Evolutionary conservation across 1,140 invertebrate species (phyloP), one percentile per base, ranked within the genome.

Genomic region (Philopotamus ludificatus): DNA sequence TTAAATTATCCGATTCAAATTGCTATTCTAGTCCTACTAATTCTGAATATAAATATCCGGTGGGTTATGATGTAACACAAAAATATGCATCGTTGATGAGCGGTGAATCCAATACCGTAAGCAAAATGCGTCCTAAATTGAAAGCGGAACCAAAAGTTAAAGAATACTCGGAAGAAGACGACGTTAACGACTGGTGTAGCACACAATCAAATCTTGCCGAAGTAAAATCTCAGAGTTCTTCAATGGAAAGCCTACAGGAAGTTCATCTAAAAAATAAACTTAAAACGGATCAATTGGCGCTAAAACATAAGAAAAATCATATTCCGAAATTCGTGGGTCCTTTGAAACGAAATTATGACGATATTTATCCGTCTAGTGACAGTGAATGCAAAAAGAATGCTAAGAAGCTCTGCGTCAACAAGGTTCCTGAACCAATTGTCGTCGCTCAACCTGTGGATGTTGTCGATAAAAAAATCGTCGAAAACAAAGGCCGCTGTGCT

Each of bases 71-170:
- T 49, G 65, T 70, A 1, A 70, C 66, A 47, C 59, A 70, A 49
- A 70, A 70, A 44, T 70, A 70, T 55, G 64, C 68, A 10, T 67
- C 65, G n/a, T 64, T 39, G 53, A 77, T 79, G 21, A 76, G 79
- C 9, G 15, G 15, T 3, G n/a, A 26, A 0, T 59, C 71, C 0
- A 81, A 79, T 66, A 50, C 57, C 25, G 67, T 25, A 63, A 80
- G 80, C 51, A 88, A 87, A 76, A 82, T 86, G 9, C 83, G 86
- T 65, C 86, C 87, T 0, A 89, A 88, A 73, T 72, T 87, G 1
- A 88, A 87, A 74, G 86, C 87, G 0, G 86, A 88, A 72, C 82
- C 82, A 0, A 88, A 85, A 53, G 69, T 87, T 4, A 87, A 87
- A 73, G 76, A 76, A 3, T 84, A 77, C 63, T 79, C 77, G 3